These are phyloP conservation scores for Actenoides hombroni DNA, from an alignment of 2,113 vertebrate species.

Conservation along the genomic window DNA sequence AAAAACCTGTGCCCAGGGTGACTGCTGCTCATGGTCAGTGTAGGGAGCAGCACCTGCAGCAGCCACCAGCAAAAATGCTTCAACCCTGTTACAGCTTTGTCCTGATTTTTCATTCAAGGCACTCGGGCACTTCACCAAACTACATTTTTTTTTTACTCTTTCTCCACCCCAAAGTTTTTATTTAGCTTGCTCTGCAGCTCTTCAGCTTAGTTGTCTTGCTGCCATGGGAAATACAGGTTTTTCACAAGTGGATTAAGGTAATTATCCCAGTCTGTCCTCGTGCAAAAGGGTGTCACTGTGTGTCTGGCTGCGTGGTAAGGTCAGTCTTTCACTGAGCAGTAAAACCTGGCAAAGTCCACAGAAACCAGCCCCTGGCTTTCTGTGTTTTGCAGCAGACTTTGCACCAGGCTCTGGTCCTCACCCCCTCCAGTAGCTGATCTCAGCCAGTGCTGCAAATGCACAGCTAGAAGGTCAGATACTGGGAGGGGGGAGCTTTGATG, in stretches of 20 bases:
- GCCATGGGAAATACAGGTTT: not conserved
- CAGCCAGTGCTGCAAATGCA: not conserved
- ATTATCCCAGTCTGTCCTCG: not conserved
- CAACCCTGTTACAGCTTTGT: not conserved
- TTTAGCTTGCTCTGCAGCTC: not conserved
- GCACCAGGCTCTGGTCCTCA: not conserved
- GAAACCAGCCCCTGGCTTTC: not conserved
- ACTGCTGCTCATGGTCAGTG: not conserved
- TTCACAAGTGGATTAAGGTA: not conserved
- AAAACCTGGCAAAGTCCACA: conserved; percentile 16
- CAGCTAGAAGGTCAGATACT: not conserved
- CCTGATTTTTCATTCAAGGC: not conserved
- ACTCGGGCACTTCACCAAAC: not conserved
- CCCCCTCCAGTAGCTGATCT: not conserved
- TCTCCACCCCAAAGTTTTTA: not conserved
- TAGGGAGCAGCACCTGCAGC: not conserved
- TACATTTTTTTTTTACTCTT: not conserved
- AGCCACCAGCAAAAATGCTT: not conserved
- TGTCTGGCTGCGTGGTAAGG: not conserved
- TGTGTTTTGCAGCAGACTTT: not conserved
- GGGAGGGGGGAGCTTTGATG: not conserved
- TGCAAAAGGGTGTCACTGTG: conserved; percentile 18
- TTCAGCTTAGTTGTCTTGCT: not conserved
- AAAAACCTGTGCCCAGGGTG: not conserved
- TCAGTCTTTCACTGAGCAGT: conserved; percentile 2